Base-by-base conservation (phyloP, 2,797 vertebrate species). In the Gadopsis bispinosus region DNA sequence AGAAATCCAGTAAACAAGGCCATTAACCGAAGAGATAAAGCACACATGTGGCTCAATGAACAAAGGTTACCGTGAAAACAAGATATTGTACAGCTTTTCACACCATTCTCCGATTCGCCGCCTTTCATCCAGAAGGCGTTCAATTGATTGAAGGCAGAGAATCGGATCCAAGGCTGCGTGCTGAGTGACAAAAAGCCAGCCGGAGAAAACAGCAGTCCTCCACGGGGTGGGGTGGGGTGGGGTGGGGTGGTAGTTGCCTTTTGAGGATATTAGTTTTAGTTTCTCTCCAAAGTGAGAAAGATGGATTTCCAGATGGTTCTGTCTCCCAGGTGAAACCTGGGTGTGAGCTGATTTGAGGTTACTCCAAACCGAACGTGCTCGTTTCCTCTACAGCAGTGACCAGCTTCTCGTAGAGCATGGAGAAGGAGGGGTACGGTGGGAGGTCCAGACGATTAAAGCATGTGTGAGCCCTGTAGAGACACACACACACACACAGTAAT, bases 371-470 rank as follows among this genome's bases (percentile, higher is more conserved):
- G 73, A 99, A 99, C 22, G 98, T 99, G 94, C 98, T 99, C 2
- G 98, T 99, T 84, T 99, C 98, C 93, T 99, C 98, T 4, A 99
- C 98, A 16, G 98, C 98, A 10, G 97, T 99, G 87, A 99, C 92
- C 93, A 99, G 93, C 92, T 99, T 99, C 93, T 99, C 98, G 41
- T 97, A 99, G 37, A 99, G 94, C 98, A 99, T 99, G 88, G 97
- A 98, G 94, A 98, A 99, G 61, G 97, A 99, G 4, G 97, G 97
- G 84, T 99, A 99, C 0, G 98, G 98, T 5, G 98, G 98, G 50
- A 99, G 97, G 92, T 99, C 98, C 93, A 99, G 95, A 22, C 98
- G 97, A 91, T 99, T 99, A 91, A 99, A 99, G 92, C 98, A 99
- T 72, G 98, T 99, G 91, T 99, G 98, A 91, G 98, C 98, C 94